Evolutionary conservation across 2,113 vertebrate species (phyloP).

Genomic region (Pithys albifrons): DNA sequence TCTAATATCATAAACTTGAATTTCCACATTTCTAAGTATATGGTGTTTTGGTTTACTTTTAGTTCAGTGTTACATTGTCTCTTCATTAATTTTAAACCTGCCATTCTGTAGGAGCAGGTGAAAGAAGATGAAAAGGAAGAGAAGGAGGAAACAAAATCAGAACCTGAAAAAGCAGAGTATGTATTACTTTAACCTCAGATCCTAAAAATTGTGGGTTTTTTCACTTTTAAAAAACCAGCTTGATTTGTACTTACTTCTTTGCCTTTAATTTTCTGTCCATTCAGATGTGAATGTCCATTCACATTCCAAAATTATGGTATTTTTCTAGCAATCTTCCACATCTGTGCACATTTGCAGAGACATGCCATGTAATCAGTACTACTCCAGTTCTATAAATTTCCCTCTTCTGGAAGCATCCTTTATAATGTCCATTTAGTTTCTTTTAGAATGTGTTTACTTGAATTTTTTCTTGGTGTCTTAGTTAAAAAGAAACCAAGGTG

Average conservation of each 20-base stretch:
- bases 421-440: background rate
- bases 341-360: background rate
- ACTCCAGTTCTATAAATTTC: background rate
- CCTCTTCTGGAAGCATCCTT: background rate
- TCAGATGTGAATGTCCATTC: background rate
- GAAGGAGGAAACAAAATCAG: constrained; percentile 77
- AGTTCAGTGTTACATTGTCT: background rate
- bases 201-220: background rate
- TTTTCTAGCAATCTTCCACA: background rate
- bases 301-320: background rate
- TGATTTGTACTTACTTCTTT: background rate
- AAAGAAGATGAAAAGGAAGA: constrained; percentile 80
- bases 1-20: background rate
- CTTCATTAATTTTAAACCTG: background rate
- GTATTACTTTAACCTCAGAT: constrained; percentile 34
- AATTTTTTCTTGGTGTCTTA: too few relatives aligned
- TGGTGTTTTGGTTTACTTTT: background rate
- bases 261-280: background rate
- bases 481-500: too few relatives aligned
- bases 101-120: constrained; percentile 76
- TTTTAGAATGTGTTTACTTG: background rate
- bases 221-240: background rate
- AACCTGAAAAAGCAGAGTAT: constrained; percentile 87
- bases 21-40: background rate
- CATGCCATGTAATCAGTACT: background rate